phyloP scores from a whole-genome alignment of 2,888 invertebrate genomes.

The Mimas tiliae region DNA sequence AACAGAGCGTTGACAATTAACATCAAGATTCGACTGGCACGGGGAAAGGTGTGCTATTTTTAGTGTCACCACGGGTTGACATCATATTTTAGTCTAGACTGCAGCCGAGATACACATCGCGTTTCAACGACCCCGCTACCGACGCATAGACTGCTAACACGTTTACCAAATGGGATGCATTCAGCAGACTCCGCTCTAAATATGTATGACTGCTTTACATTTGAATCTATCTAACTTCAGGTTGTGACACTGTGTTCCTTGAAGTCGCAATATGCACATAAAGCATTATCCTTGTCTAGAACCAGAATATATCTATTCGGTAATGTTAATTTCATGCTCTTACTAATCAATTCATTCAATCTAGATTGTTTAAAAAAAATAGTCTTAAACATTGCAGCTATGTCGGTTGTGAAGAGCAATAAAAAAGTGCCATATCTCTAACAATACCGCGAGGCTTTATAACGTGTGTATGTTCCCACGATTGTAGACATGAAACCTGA shows the following conservation, averaged over 20 bases:
- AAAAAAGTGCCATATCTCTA: slow-evolving; percentile 20
- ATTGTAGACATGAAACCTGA: slow-evolving; percentile 6
- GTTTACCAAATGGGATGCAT: slow-evolving; percentile 48
- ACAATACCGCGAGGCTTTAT: slow-evolving; percentile 15
- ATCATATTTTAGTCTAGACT: slow-evolving; percentile 53
- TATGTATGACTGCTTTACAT: slow-evolving; percentile 17
- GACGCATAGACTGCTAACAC: slow-evolving; percentile 43
- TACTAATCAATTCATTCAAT: not conserved
- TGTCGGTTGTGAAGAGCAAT: slow-evolving; percentile 5
- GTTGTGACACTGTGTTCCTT: not conserved
- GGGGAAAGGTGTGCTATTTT: slow-evolving; percentile 47
- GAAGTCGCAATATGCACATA: not conserved
- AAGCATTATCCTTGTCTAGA: not conserved
- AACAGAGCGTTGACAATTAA: slow-evolving; percentile 37
- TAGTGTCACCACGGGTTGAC: slow-evolving; percentile 44
- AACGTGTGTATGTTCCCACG: slow-evolving; percentile 17
- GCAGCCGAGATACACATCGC: slow-evolving; percentile 50
- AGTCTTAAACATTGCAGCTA: slow-evolving; percentile 2
- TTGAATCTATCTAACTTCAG: slow-evolving; percentile 5
- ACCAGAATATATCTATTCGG: not conserved
- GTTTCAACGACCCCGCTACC: slow-evolving; percentile 51
- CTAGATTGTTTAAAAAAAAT: not conserved
- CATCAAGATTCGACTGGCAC: slow-evolving; percentile 45
- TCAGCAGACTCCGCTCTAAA: slow-evolving; percentile 23
- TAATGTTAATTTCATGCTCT: not conserved